Evolutionary conservation across 2,113 vertebrate species (phyloP).

Genomic region (Corythornis vintsioides): DNA sequence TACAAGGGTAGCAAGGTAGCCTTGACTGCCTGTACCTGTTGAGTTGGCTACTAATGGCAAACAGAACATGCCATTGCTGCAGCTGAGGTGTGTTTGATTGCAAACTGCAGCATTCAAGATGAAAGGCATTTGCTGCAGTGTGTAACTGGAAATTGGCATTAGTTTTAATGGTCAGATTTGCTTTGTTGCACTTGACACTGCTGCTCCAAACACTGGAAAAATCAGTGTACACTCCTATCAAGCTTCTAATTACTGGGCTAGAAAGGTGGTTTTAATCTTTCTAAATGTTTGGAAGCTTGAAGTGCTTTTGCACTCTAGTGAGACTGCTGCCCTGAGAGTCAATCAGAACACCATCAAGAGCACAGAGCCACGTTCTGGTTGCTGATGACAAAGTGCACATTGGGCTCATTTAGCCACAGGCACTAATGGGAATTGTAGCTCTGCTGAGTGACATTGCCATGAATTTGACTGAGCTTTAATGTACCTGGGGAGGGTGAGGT

Average conservation of each 20-base stretch:
- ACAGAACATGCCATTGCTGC: background rate
- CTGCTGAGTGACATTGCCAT: background rate
- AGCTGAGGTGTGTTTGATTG: background rate
- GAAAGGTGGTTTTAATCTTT: slow-evolving; percentile 8
- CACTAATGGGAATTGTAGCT: background rate
- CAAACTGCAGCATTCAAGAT: background rate
- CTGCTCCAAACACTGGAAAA: background rate
- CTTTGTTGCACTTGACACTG: background rate
- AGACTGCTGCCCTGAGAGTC: background rate
- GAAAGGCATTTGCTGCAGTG: background rate
- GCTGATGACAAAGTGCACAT: background rate
- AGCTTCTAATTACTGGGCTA: background rate
- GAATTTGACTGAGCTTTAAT: background rate
- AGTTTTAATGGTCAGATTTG: background rate
- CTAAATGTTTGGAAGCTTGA: background rate
- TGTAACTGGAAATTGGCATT: background rate
- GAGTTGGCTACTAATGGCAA: background rate
- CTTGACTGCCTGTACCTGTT: background rate
- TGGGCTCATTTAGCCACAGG: background rate
- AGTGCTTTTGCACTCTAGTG: background rate
- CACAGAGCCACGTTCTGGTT: background rate
- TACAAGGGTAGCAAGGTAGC: background rate
- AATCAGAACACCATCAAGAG: background rate
- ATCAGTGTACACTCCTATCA: background rate
- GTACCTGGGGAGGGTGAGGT: background rate